Conservation (phyloP, 2,888 invertebrate genomes). For the Rotaria macrura region DNA sequence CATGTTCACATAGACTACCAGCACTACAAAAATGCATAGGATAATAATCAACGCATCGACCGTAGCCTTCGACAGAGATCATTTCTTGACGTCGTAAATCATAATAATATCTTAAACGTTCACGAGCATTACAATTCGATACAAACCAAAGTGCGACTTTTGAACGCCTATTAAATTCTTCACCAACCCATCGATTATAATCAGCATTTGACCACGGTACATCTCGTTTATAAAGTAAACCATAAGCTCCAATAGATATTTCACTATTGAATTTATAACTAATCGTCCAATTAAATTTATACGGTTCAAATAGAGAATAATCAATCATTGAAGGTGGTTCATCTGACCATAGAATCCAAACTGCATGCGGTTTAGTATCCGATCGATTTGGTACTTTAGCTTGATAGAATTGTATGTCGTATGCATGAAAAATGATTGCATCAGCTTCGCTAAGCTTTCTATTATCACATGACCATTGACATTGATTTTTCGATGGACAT, state of each 20-base stretch:
- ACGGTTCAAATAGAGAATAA: neutral
- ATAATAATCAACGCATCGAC: neutral
- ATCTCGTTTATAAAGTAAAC: neutral
- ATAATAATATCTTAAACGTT: neutral
- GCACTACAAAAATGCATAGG: neutral
- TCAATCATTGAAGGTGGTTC: neutral
- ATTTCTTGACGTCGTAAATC: neutral
- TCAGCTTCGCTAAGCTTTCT: neutral
- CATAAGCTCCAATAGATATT: neutral
- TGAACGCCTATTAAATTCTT: neutral
- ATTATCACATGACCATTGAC: neutral
- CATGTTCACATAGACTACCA: neutral
- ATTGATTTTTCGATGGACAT: neutral
- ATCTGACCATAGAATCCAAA: neutral
- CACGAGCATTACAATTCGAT: neutral
- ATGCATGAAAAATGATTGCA: neutral
- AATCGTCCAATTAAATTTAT: conserved; percentile 14
- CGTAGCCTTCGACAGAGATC: neutral
- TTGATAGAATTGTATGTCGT: neutral
- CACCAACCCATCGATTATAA: neutral
- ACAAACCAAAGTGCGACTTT: neutral
- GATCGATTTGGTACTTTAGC: neutral
- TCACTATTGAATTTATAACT: conserved; percentile 19
- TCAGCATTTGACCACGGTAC: neutral
- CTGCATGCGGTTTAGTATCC: neutral